These are phyloP conservation scores for Nycticebus coucang DNA, from an alignment of 2,113 vertebrate genomes.

Conservation along the genomic window DNA sequence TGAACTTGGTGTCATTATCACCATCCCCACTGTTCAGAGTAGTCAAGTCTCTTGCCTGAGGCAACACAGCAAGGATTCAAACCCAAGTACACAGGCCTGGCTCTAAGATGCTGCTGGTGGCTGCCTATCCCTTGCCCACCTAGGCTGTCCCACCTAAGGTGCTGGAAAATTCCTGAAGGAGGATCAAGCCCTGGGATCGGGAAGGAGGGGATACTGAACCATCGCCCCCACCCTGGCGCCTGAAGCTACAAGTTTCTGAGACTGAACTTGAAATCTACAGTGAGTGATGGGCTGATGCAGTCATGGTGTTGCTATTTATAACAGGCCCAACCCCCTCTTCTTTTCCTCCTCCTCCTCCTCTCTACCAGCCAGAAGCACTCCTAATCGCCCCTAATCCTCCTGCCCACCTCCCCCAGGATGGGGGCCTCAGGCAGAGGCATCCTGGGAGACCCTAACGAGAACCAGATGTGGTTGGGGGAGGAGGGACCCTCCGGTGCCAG, in stretches of 20 bases:
- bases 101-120: not conserved
- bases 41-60: not conserved
- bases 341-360: slow-evolving; percentile 59
- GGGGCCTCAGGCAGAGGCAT: slow-evolving; percentile 78
- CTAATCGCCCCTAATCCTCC: slow-evolving; percentile 86
- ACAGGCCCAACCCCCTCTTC: slow-evolving; percentile 66
- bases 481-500: slow-evolving; percentile 79
- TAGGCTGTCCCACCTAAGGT: not conserved
- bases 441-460: slow-evolving; percentile 84
- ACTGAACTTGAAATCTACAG: slow-evolving; percentile 78
- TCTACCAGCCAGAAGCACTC: slow-evolving; percentile 65
- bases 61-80: not conserved
- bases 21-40: not conserved
- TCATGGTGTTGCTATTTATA: slow-evolving; percentile 86
- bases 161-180: not conserved
- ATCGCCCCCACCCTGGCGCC: not conserved
- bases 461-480: slow-evolving; percentile 86
- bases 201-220: not conserved
- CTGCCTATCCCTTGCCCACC: not conserved
- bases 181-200: not conserved
- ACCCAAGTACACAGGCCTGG: not conserved
- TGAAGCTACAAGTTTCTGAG: slow-evolving; percentile 76
- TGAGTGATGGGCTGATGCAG: slow-evolving; percentile 80
- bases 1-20: not conserved
- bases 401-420: slow-evolving; percentile 81